These are phyloP conservation scores for Leptinotarsa peninsularis DNA, from an alignment of 2,888 invertebrate species.

Conservation along the genomic window DNA sequence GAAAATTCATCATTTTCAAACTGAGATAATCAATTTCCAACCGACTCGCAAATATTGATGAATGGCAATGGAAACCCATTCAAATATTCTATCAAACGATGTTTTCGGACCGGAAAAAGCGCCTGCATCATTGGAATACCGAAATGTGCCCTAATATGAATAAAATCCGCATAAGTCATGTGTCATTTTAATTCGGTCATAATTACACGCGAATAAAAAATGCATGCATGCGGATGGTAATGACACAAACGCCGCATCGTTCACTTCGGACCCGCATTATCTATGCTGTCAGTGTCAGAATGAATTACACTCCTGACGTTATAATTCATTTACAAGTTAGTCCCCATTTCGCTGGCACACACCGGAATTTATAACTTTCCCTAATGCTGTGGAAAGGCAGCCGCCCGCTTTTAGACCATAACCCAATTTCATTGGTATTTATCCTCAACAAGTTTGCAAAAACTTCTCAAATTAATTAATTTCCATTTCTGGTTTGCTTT, in stretches of 20 bases:
- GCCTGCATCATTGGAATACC: constrained; percentile 10
- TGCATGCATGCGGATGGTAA: constrained; percentile 35
- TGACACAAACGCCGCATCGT: constrained; percentile 25
- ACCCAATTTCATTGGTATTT: constrained; percentile 39
- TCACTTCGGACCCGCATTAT: constrained; percentile 51
- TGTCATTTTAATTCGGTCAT: constrained; percentile 30
- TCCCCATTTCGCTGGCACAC: constrained; percentile 41
- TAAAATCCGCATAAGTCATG: constrained; percentile 16
- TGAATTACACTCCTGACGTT: constrained; percentile 53
- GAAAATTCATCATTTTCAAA: constrained; percentile 15
- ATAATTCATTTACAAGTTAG: constrained; percentile 55
- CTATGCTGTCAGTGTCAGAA: constrained; percentile 53
- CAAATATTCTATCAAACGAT: constrained; percentile 3
- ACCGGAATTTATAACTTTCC: constrained; percentile 50
- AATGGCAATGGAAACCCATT: constrained; percentile 23
- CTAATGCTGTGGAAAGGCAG: constrained; percentile 44
- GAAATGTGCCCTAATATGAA: constrained; percentile 23
- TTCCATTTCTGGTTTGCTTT: constrained; percentile 23
- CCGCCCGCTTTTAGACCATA: constrained; percentile 36
- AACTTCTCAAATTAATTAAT: constrained; percentile 39
- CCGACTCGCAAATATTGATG: constrained; percentile 26
- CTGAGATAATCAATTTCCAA: constrained; percentile 22
- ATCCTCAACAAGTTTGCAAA: constrained; percentile 40
- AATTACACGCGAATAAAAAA: constrained; percentile 30
- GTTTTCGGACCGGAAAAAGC: neutral